Evolutionary conservation across 1,140 invertebrate species (phyloP), one percentile per base, ranked within the genome.

Genomic region (Panagrolaimus sp.): DNA sequence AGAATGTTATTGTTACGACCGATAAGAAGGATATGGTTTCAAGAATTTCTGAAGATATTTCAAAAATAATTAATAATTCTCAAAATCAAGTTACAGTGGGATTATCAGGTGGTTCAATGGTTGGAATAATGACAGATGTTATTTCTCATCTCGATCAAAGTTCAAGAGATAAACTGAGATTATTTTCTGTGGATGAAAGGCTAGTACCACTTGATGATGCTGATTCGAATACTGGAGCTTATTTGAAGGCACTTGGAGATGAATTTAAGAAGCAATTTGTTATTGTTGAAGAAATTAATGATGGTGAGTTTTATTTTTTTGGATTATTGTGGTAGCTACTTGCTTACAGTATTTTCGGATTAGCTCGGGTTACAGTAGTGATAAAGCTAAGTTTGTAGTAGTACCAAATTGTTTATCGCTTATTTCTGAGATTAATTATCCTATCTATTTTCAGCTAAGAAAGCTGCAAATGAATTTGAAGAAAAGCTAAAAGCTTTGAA

Each of bases 171-270:
- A 57, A 57, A 11, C 11, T 57, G 11, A n/a, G n/a, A 57, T 11
- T 57, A 20, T 80, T 80, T 65, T 66, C 69, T 27, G 78, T 75
- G 9, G 78, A 80, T 47, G 78, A 80, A 74, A 67, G 78, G 51
- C 31, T 78, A 9, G 80, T 82, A 1, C 53, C 72, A 1, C 20
- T 67, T 7, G 53, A 74, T n/a, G 38, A 75, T 38, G 65, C 31
- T 5, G 79, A 81, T 4, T 83, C 74, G 25, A 81, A 81, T 63
- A 72, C 67, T 1, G 71, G 72, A 3, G 38, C 42, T 11, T 78
- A 82, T 51, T 38, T 79, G 20, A 47, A 70, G 5, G 13, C 46
- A 20, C 69, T 81, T 14, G 67, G 71, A 8, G 20, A 71, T 14
- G 67, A 65, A 14, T 64, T 83, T 31, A 63, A 61, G 20, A 27